Conservation (phyloP, 1,140 invertebrate genomes). For the Asobara japonica region DNA sequence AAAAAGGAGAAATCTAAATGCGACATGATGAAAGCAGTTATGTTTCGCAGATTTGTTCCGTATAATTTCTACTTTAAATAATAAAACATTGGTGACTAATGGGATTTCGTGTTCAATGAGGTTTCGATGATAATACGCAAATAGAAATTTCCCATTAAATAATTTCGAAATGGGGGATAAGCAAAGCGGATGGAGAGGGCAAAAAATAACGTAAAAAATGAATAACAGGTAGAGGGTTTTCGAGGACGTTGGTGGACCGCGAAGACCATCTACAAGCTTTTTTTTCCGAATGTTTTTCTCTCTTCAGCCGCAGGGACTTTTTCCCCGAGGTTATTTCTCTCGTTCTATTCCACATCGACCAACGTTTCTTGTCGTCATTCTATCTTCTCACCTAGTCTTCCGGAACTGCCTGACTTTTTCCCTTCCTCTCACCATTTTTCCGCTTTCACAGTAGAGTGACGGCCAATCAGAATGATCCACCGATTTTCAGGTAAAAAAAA, state of each 20-base stretch:
- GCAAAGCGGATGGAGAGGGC: neutral
- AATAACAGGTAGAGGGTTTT: conserved; percentile 42
- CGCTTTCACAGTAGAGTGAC: neutral
- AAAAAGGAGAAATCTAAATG: neutral
- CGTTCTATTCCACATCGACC: conserved; percentile 30
- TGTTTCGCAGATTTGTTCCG: neutral
- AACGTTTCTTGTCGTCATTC: conserved; percentile 41
- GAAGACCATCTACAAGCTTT: conserved; percentile 46
- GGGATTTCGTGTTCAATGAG: neutral
- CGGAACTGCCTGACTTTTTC: neutral
- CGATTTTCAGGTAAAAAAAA: too few relatives aligned
- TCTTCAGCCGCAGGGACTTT: conserved; percentile 28
- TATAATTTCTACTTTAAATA: neutral
- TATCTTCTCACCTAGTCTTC: neutral
- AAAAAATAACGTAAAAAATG: conserved; percentile 25
- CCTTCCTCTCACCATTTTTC: conserved; percentile 5
- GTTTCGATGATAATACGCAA: neutral
- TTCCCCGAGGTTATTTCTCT: conserved; percentile 24
- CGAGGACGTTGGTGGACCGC: conserved; percentile 56
- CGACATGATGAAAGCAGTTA: neutral
- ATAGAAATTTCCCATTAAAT: neutral
- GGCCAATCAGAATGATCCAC: too few relatives aligned
- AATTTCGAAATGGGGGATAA: neutral
- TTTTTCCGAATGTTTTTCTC: conserved; percentile 14
- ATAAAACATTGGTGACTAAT: too few relatives aligned